These are phyloP conservation scores for Lithodes maja DNA, from an alignment of 2,888 invertebrate species.

Conservation along the genomic window DNA sequence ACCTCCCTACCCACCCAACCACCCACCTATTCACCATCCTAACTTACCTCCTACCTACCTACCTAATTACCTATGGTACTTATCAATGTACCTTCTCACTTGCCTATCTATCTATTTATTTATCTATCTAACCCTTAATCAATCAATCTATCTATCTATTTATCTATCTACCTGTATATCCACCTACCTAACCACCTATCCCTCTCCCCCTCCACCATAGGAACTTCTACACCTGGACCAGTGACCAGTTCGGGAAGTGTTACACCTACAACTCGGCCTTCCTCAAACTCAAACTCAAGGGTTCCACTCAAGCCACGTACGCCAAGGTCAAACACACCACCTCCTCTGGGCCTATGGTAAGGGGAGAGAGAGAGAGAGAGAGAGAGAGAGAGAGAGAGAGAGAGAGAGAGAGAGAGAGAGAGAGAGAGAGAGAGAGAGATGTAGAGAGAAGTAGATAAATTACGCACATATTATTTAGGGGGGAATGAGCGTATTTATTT, in stretches of 20 bases:
- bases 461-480: no score
- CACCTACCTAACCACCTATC: no score
- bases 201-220: not conserved
- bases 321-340: conserved; percentile 5
- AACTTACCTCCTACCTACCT: not conserved
- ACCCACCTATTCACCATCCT: not conserved
- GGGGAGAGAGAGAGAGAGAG: no score
- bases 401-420: no score
- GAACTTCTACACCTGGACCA: conserved; percentile 36
- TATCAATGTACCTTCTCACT: not conserved
- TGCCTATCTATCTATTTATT: no score
- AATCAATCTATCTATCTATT: no score
- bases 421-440: no score
- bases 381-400: no score
- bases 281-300: not conserved
- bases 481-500: no score
- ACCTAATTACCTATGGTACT: not conserved
- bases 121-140: no score
- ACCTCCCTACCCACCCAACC: not conserved
- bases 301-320: not conserved
- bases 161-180: no score
- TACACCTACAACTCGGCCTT: conserved; percentile 50
- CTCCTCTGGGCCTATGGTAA: conserved; percentile 32
- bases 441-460: no score
- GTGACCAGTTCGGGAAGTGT: conserved; percentile 45